These are phyloP conservation scores for Eospalax fontanierii DNA, from an alignment of 2,797 vertebrate species.

Conservation along the genomic window DNA sequence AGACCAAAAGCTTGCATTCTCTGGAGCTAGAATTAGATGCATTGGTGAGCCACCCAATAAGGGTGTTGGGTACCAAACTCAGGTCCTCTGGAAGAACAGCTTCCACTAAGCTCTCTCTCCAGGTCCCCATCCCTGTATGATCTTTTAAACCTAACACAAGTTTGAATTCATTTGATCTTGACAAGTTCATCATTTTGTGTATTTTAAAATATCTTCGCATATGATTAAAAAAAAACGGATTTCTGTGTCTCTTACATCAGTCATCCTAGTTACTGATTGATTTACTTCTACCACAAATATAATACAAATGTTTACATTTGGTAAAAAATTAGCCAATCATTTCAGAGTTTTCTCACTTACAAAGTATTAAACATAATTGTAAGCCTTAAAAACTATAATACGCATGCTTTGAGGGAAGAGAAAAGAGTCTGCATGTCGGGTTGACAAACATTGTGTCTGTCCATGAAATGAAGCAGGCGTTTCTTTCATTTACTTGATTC, in stretches of 20 bases:
- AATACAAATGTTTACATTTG: constrained; percentile 8
- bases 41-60: too few species aligned
- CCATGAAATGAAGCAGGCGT: background rate
- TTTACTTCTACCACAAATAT: background rate
- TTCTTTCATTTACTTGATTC: background rate
- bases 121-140: background rate
- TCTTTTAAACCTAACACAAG: constrained; percentile 63
- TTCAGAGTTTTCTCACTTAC: constrained; percentile 31
- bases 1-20: too few species aligned
- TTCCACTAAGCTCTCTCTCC: background rate
- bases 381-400: constrained; percentile 32
- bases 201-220: constrained; percentile 42
- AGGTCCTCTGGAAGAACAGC: too few species aligned
- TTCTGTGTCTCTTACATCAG: background rate
- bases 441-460: background rate
- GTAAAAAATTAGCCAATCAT: background rate
- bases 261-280: background rate
- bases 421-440: background rate
- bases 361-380: background rate
- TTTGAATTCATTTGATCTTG: constrained; percentile 48
- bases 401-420: background rate
- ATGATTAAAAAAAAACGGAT: background rate
- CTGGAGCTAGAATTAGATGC: too few species aligned
- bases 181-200: constrained; percentile 8
- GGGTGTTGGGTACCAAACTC: too few species aligned